These are phyloP conservation scores for Synergus japonicus DNA, from an alignment of 2,888 invertebrate species.

Conservation along the genomic window DNA sequence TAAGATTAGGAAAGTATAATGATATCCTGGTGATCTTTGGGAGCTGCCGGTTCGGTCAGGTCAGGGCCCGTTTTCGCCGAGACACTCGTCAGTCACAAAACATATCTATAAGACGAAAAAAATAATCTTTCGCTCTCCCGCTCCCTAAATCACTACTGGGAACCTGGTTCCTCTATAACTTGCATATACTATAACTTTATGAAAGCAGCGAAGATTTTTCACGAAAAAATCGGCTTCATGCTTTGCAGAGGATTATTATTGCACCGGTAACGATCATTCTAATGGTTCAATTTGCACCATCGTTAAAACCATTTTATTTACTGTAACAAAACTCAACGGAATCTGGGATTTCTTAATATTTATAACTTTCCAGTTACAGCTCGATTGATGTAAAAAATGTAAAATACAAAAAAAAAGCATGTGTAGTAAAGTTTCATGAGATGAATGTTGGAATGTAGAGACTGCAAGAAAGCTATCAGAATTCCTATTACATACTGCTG, in stretches of 20 bases:
- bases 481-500: too few relatives aligned
- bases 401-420: background rate
- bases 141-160: constrained; percentile 67
- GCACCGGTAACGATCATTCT: constrained; percentile 42
- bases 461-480: background rate
- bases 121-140: constrained; percentile 61
- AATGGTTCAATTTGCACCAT: constrained; percentile 5
- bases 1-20: constrained; percentile 58
- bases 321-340: constrained; percentile 8
- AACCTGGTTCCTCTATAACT: constrained; percentile 64
- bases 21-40: constrained; percentile 67
- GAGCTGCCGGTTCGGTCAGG: constrained; percentile 65
- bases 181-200: constrained; percentile 54
- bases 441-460: constrained; percentile 2
- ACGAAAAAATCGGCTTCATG: background rate
- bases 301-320: background rate
- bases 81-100: constrained; percentile 71
- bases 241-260: constrained; percentile 49
- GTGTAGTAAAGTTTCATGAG: background rate
- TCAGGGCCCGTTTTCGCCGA: constrained; percentile 65
- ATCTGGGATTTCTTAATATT: constrained; percentile 2
- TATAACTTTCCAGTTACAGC: background rate
- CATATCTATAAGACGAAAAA: constrained; percentile 59
- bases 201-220: constrained; percentile 52
- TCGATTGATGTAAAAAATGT: background rate